phyloP scores from a whole-genome alignment of 2,113 vertebrate genomes.

The Bambusicola thoracicus region DNA sequence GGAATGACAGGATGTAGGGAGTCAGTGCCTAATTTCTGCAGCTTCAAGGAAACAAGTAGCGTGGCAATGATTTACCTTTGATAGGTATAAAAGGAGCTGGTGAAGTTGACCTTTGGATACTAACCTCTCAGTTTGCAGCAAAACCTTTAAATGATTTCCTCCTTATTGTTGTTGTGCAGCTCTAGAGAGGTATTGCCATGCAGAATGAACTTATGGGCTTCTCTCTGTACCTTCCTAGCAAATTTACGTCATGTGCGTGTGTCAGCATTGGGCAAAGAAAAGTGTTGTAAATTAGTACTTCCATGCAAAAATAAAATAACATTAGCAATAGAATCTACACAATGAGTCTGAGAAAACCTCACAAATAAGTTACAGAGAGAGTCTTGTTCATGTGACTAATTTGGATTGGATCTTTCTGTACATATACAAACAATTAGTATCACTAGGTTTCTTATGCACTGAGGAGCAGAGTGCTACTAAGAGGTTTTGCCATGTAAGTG shows the following conservation, averaged over 20 bases:
- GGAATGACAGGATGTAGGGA: conserved; percentile 45
- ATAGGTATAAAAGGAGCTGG: conserved; percentile 47
- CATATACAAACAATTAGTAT: not conserved
- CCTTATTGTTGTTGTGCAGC: not conserved
- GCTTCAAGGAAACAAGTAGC: conserved; percentile 42
- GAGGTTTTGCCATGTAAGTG: not conserved
- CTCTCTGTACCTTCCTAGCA: not conserved
- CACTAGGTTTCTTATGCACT: not conserved
- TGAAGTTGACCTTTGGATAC: conserved; percentile 5
- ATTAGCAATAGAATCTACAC: not conserved
- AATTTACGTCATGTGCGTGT: not conserved
- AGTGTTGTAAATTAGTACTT: not conserved
- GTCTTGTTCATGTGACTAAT: not conserved
- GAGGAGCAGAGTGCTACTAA: not conserved
- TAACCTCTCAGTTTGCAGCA: not conserved
- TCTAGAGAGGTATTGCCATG: not conserved
- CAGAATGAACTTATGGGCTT: not conserved
- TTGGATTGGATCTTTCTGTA: not conserved
- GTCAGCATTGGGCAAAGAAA: not conserved
- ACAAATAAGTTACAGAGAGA: not conserved
- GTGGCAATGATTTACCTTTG: conserved; percentile 28
- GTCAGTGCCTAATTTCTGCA: conserved; percentile 13
- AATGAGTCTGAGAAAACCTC: not conserved
- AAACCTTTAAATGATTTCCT: conserved; percentile 56
- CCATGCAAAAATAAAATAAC: not conserved